Base-by-base conservation (phyloP, 2,888 invertebrate genomes). In the Cyaniris semiargus region DNA sequence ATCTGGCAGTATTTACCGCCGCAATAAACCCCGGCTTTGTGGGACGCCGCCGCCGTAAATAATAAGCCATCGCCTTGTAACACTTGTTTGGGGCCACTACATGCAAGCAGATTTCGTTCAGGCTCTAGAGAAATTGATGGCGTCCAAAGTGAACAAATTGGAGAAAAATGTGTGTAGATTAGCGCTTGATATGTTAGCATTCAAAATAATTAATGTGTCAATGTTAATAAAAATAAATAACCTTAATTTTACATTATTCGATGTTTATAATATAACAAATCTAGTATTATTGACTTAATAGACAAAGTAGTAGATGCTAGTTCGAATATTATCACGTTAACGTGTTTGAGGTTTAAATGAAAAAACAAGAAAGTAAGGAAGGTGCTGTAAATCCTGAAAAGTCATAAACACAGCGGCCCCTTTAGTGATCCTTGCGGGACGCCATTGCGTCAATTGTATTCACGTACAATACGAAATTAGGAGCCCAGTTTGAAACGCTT, bases 1-100 rank as follows among this genome's bases (percentile, higher is more conserved):
- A 92, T 91, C 88, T 88, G 90, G 91, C 91, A 92, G 90, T 93
- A 93, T 94, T 94, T 94, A 94, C 92, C 91, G 88, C 81, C 76
- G 89, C 88, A 89, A 92, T 94, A 94, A 93, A 93, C 89, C 84
- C 84, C 86, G 88, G 88, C 89, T 91, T 93, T 92, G 90, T 90
- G 87, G 89, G 88, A 91, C 84, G 89, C 93, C 93, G 93, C 87
- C 83, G 90, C 86, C 90, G 89, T 93, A 93, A 93, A 93, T 93
- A 91, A 93, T 93, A 87, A 88, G 85, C 87, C 86, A 86, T 88
- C 86, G 86, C 88, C 89, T 88, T 90, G 89, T 89, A 89, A 89
- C 90, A 90, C 89, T 90, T 88, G 88, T 85, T 82, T 82, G 78
- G 79, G 85, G 87, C 86, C 84, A 85, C 80, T 79, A 84, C 80